Conservation (phyloP, 2,113 vertebrate genomes). For the Apaloderma vittatum region DNA sequence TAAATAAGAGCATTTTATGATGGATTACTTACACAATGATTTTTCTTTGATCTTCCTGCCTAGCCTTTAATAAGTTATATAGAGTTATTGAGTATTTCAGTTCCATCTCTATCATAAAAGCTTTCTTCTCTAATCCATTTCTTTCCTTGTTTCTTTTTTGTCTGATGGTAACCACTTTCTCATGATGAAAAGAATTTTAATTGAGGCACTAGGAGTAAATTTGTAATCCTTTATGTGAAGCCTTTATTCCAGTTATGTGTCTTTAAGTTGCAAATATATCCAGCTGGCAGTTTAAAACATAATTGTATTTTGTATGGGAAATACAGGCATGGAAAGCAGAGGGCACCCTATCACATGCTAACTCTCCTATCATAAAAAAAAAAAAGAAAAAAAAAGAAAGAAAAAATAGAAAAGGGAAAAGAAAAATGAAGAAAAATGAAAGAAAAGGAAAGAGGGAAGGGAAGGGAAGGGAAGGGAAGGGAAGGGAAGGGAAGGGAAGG, state of each 20-base stretch:
- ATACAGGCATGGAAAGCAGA: slow-evolving; percentile 84
- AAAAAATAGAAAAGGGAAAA: neutral
- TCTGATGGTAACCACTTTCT: slow-evolving; percentile 26
- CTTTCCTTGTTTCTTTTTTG: slow-evolving; percentile 21
- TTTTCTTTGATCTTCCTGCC: slow-evolving; percentile 65
- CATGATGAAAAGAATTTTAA: slow-evolving; percentile 85
- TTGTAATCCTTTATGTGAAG: slow-evolving; percentile 69
- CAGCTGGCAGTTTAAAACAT: slow-evolving; percentile 77
- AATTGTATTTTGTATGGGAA: slow-evolving; percentile 78
- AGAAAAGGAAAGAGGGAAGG: neutral
- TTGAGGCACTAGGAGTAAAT: slow-evolving; percentile 79
- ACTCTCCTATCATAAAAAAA: slow-evolving; percentile 70
- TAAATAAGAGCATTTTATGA: slow-evolving; percentile 31
- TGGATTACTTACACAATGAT: slow-evolving; percentile 14
- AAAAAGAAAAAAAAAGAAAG: neutral
- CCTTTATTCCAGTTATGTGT: slow-evolving; percentile 73
- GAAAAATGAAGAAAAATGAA: too few species aligned
- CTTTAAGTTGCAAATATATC: slow-evolving; percentile 75
- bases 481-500: neutral
- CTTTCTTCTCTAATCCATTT: slow-evolving; percentile 33
- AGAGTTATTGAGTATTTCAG: slow-evolving; percentile 38
- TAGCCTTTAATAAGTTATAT: slow-evolving; percentile 19
- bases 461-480: too few species aligned
- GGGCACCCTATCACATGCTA: slow-evolving; percentile 81
- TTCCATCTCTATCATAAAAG: slow-evolving; percentile 34